Conservation (phyloP, 2,113 vertebrate species). For the Gnathonemus longibarbis region DNA sequence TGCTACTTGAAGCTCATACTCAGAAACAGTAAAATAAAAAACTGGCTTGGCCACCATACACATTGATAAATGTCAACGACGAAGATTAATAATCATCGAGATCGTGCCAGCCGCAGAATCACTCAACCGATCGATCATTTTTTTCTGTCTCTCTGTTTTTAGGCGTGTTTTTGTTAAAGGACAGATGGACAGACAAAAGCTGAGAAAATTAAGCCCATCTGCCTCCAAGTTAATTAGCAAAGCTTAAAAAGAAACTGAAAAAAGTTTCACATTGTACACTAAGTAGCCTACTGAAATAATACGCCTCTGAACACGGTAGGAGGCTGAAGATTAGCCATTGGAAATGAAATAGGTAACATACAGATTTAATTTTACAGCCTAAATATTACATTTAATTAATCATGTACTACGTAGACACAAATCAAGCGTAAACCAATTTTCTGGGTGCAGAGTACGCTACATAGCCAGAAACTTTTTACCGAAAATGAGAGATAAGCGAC, state of each 20-base stretch:
- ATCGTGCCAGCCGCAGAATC: background rate
- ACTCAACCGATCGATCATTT: background rate
- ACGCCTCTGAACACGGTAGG: background rate
- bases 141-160: background rate
- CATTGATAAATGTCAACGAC: constrained; percentile 9
- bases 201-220: background rate
- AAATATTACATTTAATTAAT: background rate
- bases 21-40: background rate
- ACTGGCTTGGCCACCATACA: background rate
- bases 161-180: background rate
- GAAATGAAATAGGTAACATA: background rate
- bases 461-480: background rate
- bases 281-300: background rate
- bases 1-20: background rate
- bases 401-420: background rate
- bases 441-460: background rate
- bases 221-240: background rate
- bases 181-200: background rate
- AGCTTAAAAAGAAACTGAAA: background rate
- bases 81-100: background rate
- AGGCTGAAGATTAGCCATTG: background rate
- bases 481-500: background rate
- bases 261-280: background rate
- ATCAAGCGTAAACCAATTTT: background rate
- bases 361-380: background rate